Evolutionary conservation across 1,140 invertebrate genomes (phyloP).

Genomic region (Adoxophyes honmai): DNA sequence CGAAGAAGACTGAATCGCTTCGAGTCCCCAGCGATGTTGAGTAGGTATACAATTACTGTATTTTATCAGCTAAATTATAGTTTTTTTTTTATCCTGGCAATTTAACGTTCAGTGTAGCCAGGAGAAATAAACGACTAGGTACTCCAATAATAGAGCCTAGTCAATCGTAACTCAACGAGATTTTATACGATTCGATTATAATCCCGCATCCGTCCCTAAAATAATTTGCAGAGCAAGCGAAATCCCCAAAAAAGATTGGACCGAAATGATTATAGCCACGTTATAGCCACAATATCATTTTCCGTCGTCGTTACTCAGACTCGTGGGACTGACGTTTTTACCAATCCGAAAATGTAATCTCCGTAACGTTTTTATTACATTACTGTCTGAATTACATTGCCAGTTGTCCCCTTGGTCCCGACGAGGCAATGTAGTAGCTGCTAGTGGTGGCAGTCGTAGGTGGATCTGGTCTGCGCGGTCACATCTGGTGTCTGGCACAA

Average conservation of each 20-base stretch:
- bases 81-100: too few species aligned
- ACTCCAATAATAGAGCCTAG: background rate
- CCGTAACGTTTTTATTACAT: background rate
- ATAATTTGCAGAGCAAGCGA: conserved; percentile 4
- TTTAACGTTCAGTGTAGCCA: too few species aligned
- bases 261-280: conserved; percentile 6
- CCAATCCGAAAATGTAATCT: background rate
- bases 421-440: background rate
- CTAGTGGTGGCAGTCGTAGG: background rate
- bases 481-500: conserved; percentile 9
- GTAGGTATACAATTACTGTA: too few species aligned
- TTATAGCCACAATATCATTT: conserved; percentile 14
- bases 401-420: too few species aligned
- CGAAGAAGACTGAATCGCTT: too few species aligned
- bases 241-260: background rate
- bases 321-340: background rate
- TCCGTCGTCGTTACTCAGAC: background rate
- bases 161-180: conserved; percentile 4
- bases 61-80: too few species aligned
- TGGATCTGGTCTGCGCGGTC: background rate
- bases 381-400: background rate
- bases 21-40: too few species aligned
- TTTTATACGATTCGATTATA: conserved; percentile 6
- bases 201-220: background rate
- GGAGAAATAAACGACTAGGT: background rate